Base-by-base conservation (phyloP, 2,888 invertebrate genomes). In the Macaria notata region DNA sequence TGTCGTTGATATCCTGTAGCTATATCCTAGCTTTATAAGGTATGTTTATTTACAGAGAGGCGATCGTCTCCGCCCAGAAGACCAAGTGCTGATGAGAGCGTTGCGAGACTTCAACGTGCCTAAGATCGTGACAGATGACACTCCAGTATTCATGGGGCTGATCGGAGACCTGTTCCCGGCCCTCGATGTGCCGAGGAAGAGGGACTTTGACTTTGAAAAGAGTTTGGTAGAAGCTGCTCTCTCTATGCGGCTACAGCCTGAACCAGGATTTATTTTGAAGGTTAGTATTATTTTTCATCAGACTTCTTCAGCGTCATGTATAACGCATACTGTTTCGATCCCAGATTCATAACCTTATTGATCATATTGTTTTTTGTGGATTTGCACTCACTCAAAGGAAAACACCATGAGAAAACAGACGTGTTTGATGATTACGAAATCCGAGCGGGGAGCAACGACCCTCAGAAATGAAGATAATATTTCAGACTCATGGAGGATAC, bases 131-230 rank as follows among this genome's bases (percentile, higher is more conserved):
- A 97, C 98, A 0, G 98, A 98, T 72, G 98, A 98, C 77, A 94
- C 95, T 56, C 95, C 97, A 0, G 95, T 98, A 1, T 98, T 98
- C 79, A 96, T 98, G 97, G 98, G 98, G 9, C 93, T 98, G 30
- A 98, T 98, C 67, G 97, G 97, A 0, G 98, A 98, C 80, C 86
- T 98, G 62, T 98, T 98, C 87, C 98, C 98, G 0, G 96, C 98
- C 0, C 91, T 98, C 19, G 97, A 98, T 77, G 98, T 98, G 4
- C 98, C 98, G 0, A 93, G 98, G 63, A 98, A 98, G 81, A 91
- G 96, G 51, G 96, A 96, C 80, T 73, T 93, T 3, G 97, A 97
- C 8, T 97, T 98, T 80, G 98, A 98, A 82, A 94, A 94, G 69
- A 92, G 93, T 59, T 94, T 97, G 39, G 94, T 95, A 63, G 93